Evolutionary conservation across 64 coral and sea anemone genomes (phyloP), one percentile per base, ranked within the genome.

Genomic region (Platygyra sinensis): DNA sequence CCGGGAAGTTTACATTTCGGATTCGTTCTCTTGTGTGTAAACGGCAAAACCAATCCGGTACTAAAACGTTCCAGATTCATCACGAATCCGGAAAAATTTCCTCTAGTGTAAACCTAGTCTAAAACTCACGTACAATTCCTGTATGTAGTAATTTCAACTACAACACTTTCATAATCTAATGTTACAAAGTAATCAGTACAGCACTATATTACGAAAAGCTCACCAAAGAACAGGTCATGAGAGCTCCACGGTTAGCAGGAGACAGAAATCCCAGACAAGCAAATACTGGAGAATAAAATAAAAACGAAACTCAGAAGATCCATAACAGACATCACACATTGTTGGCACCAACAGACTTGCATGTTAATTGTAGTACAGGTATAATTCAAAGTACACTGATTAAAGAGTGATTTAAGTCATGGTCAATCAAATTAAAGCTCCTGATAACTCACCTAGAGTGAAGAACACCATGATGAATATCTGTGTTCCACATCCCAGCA

Each of bases 211-310:
- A 46, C 6, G 5, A 5, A 46, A 14, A 28, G 33, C 94, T 89
- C 33, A 96, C 97, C 88, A 99, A 76, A 39, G 94, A 73, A 69
- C 94, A 96, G 1, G 97, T 99, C 97, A 99, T 99, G 2, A 99
- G 75, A 12, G 97, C 97, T 75, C 97, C 97, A 91, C 97, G 86
- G 25, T 99, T 99, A 15, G 94, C 97, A 78, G 97, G 97, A 30
- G 97, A 99, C 80, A 99, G 30, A 72, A 99, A 99, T 22, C 97
- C 97, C 88, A 99, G 94, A 10, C 97, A 99, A 20, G 97, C 97
- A 94, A 99, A 99, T 16, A 99, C 97, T 99, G 22, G 51, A 46
- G 24, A 28, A 62, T 27, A 27, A 18, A 25, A 51, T 42, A 49
- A 36, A 38, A 38, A 33, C 5, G 15, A 10, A 78, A 77, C 3